Evolutionary conservation across 2,888 invertebrate species (phyloP).

Genomic region (Leptopterna dolabrata): DNA sequence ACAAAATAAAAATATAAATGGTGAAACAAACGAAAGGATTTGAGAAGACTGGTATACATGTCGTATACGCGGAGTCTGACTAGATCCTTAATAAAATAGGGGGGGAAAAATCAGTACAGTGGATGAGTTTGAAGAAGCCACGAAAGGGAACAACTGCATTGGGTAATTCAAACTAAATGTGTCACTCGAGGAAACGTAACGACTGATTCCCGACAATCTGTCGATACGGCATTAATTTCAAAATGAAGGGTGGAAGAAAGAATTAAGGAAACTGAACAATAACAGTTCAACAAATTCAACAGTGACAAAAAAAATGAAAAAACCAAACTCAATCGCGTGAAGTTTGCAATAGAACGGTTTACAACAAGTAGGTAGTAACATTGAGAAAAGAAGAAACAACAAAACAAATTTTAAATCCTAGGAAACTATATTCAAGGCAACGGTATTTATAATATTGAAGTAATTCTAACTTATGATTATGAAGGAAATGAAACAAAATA

Average conservation of each 20-base stretch:
- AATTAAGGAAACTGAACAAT: background rate
- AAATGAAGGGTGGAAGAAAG: background rate
- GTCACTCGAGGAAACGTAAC: background rate
- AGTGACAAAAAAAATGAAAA: background rate
- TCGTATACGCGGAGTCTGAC: slow-evolving; percentile 36
- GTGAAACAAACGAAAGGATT: slow-evolving; percentile 13
- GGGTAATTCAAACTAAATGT: background rate
- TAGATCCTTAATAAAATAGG: slow-evolving; percentile 39
- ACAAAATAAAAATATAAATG: background rate
- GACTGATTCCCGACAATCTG: background rate
- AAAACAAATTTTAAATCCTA: background rate
- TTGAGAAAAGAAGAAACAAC: background rate
- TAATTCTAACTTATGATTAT: background rate
- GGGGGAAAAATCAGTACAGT: background rate
- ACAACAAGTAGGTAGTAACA: background rate
- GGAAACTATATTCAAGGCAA: slow-evolving; percentile 7
- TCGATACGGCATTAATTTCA: background rate
- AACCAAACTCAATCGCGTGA: slow-evolving; percentile 7
- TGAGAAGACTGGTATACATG: slow-evolving; percentile 13
- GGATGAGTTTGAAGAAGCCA: background rate
- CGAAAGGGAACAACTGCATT: background rate
- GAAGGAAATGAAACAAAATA: background rate
- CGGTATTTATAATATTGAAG: background rate
- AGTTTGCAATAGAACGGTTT: background rate
- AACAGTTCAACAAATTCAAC: background rate